phyloP scores from a whole-genome alignment of 2,113 vertebrate species.

The Pavo muticus region DNA sequence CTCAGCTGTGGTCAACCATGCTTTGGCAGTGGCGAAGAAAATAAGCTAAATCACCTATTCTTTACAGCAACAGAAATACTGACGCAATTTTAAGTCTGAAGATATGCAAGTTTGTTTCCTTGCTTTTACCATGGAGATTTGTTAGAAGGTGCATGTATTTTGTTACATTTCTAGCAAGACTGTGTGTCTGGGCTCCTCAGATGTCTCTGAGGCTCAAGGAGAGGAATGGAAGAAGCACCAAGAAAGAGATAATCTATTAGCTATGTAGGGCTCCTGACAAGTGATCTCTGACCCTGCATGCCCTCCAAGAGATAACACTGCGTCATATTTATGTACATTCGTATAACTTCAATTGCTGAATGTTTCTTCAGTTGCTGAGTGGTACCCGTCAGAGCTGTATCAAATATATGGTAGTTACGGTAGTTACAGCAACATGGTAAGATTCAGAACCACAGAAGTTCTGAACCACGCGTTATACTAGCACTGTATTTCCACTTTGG shows the following conservation, averaged over 20 bases:
- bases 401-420: not conserved
- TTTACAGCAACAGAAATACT: not conserved
- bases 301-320: not conserved
- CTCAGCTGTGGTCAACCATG: not conserved
- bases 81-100: not conserved
- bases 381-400: not conserved
- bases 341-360: not conserved
- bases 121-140: not conserved
- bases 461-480: not conserved
- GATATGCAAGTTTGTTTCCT: not conserved
- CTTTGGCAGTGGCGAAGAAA: not conserved
- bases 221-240: not conserved
- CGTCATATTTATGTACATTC: not conserved
- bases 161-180: not conserved
- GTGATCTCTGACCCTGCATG: not conserved
- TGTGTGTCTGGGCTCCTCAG: fast-evolving
- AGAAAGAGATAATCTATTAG: not conserved
- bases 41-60: not conserved
- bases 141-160: not conserved
- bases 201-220: not conserved
- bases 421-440: not conserved
- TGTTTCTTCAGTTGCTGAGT: not conserved
- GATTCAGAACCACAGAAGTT: not conserved
- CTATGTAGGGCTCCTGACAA: not conserved
- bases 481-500: not conserved